A percentile compares a stretch with the other conserved stretches of the same genome.
phyloP scores from a whole-genome alignment of 2,888 invertebrate genomes.

The Neoascia interrupta region DNA sequence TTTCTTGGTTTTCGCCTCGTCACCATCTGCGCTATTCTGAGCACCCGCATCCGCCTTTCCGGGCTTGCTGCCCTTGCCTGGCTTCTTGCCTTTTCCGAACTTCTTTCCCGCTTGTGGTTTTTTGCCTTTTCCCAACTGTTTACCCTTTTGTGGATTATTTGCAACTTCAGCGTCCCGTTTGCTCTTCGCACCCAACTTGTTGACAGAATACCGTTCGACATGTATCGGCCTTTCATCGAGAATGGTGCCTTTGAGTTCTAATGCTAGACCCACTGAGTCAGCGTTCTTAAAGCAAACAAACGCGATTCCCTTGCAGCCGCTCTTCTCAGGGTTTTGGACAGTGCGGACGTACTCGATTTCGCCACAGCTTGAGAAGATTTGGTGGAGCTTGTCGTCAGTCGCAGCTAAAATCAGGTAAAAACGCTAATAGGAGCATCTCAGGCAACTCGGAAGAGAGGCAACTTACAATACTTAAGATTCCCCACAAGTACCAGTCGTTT shows the following conservation, averaged over 20 bases:
- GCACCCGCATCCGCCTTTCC: neutral
- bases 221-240: constrained; percentile 78
- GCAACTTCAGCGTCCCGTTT: constrained; percentile 71
- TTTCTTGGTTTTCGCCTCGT: constrained; percentile 70
- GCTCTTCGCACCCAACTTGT: constrained; percentile 75
- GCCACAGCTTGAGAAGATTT: constrained; percentile 78
- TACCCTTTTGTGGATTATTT: neutral
- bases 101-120: constrained; percentile 68
- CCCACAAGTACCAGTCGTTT: constrained; percentile 78
- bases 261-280: constrained; percentile 76
- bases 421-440: neutral
- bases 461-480: constrained; percentile 78
- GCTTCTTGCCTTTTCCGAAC: constrained; percentile 66
- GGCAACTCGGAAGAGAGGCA: neutral
- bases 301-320: constrained; percentile 78
- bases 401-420: constrained; percentile 72
- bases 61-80: constrained; percentile 57
- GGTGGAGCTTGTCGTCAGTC: constrained; percentile 76
- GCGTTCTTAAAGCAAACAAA: constrained; percentile 77
- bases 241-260: constrained; percentile 77
- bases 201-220: constrained; percentile 75
- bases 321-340: constrained; percentile 73
- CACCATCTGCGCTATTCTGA: neutral
- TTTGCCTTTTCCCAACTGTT: constrained; percentile 1
- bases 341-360: constrained; percentile 78